Evolutionary conservation across 2,797 vertebrate genomes (phyloP).

Genomic region (Sebastes trivittatus): DNA sequence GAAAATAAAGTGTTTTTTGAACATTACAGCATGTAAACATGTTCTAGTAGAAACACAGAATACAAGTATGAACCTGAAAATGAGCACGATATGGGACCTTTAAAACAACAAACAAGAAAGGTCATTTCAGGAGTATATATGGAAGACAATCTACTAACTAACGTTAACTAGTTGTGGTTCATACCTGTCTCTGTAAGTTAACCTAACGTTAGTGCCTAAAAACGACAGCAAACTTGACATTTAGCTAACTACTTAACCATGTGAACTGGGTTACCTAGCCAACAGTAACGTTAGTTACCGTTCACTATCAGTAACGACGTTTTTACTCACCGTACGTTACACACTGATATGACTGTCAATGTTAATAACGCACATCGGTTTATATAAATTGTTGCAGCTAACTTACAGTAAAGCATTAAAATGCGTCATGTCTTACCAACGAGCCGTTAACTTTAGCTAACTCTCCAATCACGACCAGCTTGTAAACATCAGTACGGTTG

Average conservation of each 20-base stretch:
- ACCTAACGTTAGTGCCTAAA: background rate
- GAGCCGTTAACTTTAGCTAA: background rate
- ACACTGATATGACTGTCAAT: too few relatives aligned
- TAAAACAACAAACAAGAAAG: background rate
- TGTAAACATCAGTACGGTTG: background rate
- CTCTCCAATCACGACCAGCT: background rate
- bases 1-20: too few relatives aligned
- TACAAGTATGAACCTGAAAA: too few relatives aligned
- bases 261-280: background rate
- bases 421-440: conserved; percentile 14
- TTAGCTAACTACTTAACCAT: background rate
- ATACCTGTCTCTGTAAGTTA: background rate
- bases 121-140: background rate
- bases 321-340: background rate
- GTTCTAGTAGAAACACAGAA: too few relatives aligned
- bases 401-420: background rate
- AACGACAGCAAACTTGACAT: background rate
- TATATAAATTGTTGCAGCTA: background rate
- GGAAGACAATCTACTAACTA: too few relatives aligned
- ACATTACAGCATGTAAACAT: too few relatives aligned
- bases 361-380: background rate
- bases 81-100: too few relatives aligned
- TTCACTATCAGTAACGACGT: background rate
- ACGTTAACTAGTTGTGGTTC: too few relatives aligned
- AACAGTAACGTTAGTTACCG: background rate